Conservation (phyloP, 2,113 vertebrate species). For the Gasterosteus nipponicus region DNA sequence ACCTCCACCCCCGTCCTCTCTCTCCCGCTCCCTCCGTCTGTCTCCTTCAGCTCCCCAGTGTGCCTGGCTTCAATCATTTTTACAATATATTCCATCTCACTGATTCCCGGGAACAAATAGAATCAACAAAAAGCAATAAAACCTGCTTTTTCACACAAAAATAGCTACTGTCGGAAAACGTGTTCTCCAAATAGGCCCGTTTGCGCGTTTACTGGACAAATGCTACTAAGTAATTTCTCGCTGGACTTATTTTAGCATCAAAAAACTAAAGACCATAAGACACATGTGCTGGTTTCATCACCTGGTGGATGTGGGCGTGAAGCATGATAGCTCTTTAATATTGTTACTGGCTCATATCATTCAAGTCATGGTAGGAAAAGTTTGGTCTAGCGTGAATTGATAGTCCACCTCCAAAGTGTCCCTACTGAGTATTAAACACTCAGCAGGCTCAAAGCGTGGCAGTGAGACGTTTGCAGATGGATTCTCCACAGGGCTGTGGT, state of each 20-base stretch:
- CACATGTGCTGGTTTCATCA: slow-evolving; percentile 8
- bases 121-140: slow-evolving; percentile 55
- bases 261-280: slow-evolving; percentile 17
- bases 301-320: slow-evolving; percentile 6
- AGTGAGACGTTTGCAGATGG: neutral
- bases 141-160: slow-evolving; percentile 44
- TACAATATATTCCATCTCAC: slow-evolving; percentile 59
- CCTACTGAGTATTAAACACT: slow-evolving; percentile 13
- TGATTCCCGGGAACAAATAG: slow-evolving; percentile 56
- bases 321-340: slow-evolving; percentile 45
- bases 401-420: slow-evolving; percentile 21
- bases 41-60: slow-evolving; percentile 54
- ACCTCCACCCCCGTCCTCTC: slow-evolving; percentile 24
- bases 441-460: slow-evolving; percentile 2
- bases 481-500: slow-evolving; percentile 1
- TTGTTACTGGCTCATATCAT: slow-evolving; percentile 29
- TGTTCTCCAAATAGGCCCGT: slow-evolving; percentile 10
- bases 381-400: slow-evolving; percentile 23
- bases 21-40: slow-evolving; percentile 31
- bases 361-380: slow-evolving; percentile 42
- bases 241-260: slow-evolving; percentile 1
- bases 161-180: slow-evolving; percentile 38
- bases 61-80: slow-evolving; percentile 75
- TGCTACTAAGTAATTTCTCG: neutral
- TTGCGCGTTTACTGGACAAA: slow-evolving; percentile 3